A percentile compares a stretch with the other conserved stretches of the same genome.
phyloP scores from a whole-genome alignment of 2,888 invertebrate species.

The Podotricha telesiphe region DNA sequence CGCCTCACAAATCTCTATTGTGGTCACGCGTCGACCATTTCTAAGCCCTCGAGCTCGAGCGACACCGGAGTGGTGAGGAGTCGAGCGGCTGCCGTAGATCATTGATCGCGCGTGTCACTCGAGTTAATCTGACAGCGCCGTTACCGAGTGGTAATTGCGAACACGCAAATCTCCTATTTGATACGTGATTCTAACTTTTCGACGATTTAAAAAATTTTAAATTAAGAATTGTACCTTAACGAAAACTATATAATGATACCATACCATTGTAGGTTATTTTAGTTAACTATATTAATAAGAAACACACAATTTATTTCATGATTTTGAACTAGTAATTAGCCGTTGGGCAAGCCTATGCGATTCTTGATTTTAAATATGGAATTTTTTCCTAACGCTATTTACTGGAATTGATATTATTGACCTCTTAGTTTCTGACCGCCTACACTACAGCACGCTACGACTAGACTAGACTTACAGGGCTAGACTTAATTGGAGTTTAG shows the following conservation, averaged over 20 bases:
- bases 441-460: no score
- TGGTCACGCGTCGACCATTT: constrained; percentile 5
- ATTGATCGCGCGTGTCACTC: constrained; percentile 21
- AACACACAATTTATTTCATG: neutral
- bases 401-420: no score
- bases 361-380: neutral
- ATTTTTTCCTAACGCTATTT: neutral
- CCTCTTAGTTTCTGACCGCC: no score
- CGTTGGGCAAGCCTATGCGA: no score
- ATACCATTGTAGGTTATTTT: no score
- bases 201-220: neutral
- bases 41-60: neutral
- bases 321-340: neutral
- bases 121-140: constrained; percentile 28
- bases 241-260: neutral
- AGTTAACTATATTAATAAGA: neutral
- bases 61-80: neutral
- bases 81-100: neutral
- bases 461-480: neutral
- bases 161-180: neutral
- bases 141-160: constrained; percentile 15
- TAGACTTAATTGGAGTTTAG: neutral
- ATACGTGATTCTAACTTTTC: neutral
- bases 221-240: neutral
- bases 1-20: constrained; percentile 20